Evolutionary conservation across 2,888 invertebrate species (phyloP).

Genomic region (Schizotus pectinicornis): DNA sequence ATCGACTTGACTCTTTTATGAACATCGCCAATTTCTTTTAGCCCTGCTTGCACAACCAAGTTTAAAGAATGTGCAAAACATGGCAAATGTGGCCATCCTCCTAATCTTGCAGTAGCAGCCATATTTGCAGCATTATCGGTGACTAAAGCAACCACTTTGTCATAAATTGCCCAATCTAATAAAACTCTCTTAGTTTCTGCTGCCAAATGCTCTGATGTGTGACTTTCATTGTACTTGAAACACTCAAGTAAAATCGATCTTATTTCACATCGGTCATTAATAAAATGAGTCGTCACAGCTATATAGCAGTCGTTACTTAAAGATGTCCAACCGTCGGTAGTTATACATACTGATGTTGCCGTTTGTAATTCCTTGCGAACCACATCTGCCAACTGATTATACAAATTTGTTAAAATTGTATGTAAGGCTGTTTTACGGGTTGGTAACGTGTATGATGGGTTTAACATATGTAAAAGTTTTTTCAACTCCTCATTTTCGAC

Average conservation of each 20-base stretch:
- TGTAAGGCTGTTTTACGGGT: constrained; percentile 38
- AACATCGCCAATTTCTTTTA: constrained; percentile 25
- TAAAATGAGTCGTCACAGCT: constrained; percentile 44
- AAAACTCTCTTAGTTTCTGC: constrained; percentile 20
- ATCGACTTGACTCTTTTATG: constrained; percentile 30
- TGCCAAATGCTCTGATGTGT: constrained; percentile 36
- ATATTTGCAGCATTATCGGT: constrained; percentile 44
- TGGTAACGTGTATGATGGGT: constrained; percentile 39
- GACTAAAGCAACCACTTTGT: constrained; percentile 37
- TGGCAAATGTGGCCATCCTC: constrained; percentile 35
- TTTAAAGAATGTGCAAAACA: constrained; percentile 46
- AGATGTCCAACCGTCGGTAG: constrained; percentile 48
- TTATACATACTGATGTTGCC: constrained; percentile 36
- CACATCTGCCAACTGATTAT: constrained; percentile 27
- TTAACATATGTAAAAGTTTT: constrained; percentile 36
- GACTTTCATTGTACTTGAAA: constrained; percentile 25
- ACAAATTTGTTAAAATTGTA: constrained; percentile 36
- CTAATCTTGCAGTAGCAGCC: constrained; percentile 35
- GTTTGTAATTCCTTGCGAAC: constrained; percentile 27
- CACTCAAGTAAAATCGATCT: constrained; percentile 36
- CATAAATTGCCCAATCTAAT: constrained; percentile 26
- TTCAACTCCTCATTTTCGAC: constrained; percentile 41
- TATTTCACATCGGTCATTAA: constrained; percentile 32
- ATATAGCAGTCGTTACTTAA: constrained; percentile 41
- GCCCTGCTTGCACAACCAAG: constrained; percentile 38